Evolutionary conservation across 2,113 vertebrate species (phyloP), one percentile per base, ranked within the genome.

Genomic region (Capra hircus): DNA sequence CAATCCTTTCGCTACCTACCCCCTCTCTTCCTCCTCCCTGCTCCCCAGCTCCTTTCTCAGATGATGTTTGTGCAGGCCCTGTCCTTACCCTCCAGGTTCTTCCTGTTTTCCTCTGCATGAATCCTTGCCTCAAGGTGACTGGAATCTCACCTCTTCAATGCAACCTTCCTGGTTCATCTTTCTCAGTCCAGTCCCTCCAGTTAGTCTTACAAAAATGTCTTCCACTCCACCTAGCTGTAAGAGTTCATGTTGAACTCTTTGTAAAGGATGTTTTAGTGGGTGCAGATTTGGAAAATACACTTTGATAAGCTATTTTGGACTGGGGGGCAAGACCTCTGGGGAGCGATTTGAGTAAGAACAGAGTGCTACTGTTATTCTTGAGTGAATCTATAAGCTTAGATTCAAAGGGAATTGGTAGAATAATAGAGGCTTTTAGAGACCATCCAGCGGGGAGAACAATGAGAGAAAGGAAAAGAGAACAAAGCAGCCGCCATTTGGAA

Each of bases 201-300:
- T 55, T 55, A 48, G 45, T 55, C 30, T 67, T 40, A 27, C 5
- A 48, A 67, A 50, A 45, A 36, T 36, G 43, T 40, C 36, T 17
- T 7, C 33, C 25, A 48, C 19, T 36, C 83, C 28, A 16, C 27
- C 25, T 48, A 19, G 57, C n/a, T 0, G 0, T 16, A 71, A 53
- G 50, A 86, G 23, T 52, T 16, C 15, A 2, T 71, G 15, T 0
- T 28, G 28, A 55, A 36, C 40, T 90, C 59, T 78, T 43, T 19
- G 23, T 78, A 64, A 93, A 4, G 33, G 50, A 55, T 2, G 5
- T 27, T 84, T 87, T 57, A 78, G 5, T 88, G n/a, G 67, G 5
- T 84, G 48, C 30, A 0, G 8, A 67, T 64, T 90, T 94, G 28
- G 60, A 92, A 97, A 86, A 87, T 48, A 59, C 13, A 50, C 36